Evolutionary conservation across 2,797 vertebrate genomes (phyloP), one percentile per base, ranked within the genome.

Genomic region (Gymnoscopelus microlampas): DNA sequence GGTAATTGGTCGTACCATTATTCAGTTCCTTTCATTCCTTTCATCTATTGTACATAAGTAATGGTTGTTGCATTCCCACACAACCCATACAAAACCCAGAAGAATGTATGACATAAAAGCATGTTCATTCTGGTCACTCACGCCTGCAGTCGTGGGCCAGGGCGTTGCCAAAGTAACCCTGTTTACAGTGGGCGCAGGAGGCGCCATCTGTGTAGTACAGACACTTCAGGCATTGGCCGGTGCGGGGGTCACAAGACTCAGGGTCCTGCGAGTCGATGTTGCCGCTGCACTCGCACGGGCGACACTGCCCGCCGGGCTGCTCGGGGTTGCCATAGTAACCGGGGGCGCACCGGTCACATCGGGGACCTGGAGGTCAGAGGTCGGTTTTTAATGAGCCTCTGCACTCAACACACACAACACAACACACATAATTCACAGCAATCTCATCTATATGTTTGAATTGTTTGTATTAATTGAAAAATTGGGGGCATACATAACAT

Each of bases 191-290:
- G 3, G 82, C 85, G 6, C 95, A 98, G 82, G 69, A 84, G 0
- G 85, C 81, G 0, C 95, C 95, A 0, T 93, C 81, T 0, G 95
- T 97, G 88, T 97, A 80, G 85, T 96, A 92, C 50, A 96, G 91
- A 69, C 95, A 97, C 79, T 79, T 91, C 26, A 95, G 92, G 80
- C 96, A 97, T 9, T 81, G 86, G 29, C 96, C 96, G 0, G 90
- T 95, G 26, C 13, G 89, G 0, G 93, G 88, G 82, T 97, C 93
- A 13, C 96, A 98, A 49, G 96, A 92, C 23, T 78, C 91, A 0
- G 94, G 93, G 78, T 97, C 95, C 0, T 87, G 86, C 67, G 92
- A 8, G 0, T 95, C 92, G 0, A 96, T 96, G 89, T 98, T 97
- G 63, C 92, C 90, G 53, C 93, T 96, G 82, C 95, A 98, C 50